Base-by-base conservation (phyloP, 1,140 invertebrate genomes). In the Zeugodacus cucurbitae region DNA sequence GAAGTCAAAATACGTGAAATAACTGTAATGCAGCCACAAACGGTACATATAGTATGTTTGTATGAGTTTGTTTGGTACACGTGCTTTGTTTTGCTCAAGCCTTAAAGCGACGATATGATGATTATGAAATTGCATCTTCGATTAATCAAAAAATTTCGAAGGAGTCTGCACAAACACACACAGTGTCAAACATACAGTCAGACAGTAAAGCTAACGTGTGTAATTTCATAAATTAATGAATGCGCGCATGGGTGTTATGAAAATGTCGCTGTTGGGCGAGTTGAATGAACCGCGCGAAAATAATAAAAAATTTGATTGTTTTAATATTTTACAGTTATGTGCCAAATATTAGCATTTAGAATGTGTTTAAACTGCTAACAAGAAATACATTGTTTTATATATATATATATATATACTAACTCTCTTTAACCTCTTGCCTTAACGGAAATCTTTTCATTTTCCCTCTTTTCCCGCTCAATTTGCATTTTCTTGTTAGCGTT, bases 71-170 rank as follows among this genome's bases (percentile, higher is more conserved):
- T 41, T 17, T 54, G 48, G 14, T 44, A 44, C 70, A 44, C 70
- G 37, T 78, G 37, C 37, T n/a, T 41, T 5, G 20, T 5, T n/a
- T 29, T 37, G 29, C 34, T 37, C 34, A 37, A 32, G 41, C 74
- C 74, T 29, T 82, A 14, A 29, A 82, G 74, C 41, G 29, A 48
- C 74, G 74, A 82, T 82, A 29, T 44, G 74, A 34, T 48, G 74
- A 82, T 82, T 82, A 82, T 82, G 74, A 82, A 48, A 82, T 82
- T 48, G 37, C 74, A 82, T 82, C 74, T 82, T 82, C 74, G 41
- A 82, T 82, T 82, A 82, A 44, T 82, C 74, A 82, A 82, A 82
- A 82, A 82, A 82, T 48, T 82, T 82, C 32, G 41, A 26, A 82
- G n/a, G 41, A 70, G 64, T 34, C 22, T 20, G 32, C 17, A 54